Percentiles rank a stretch among this genome's conserved stretches.
phyloP scores from a whole-genome alignment of 1,140 invertebrate genomes.

The Drosophila carrolli region DNA sequence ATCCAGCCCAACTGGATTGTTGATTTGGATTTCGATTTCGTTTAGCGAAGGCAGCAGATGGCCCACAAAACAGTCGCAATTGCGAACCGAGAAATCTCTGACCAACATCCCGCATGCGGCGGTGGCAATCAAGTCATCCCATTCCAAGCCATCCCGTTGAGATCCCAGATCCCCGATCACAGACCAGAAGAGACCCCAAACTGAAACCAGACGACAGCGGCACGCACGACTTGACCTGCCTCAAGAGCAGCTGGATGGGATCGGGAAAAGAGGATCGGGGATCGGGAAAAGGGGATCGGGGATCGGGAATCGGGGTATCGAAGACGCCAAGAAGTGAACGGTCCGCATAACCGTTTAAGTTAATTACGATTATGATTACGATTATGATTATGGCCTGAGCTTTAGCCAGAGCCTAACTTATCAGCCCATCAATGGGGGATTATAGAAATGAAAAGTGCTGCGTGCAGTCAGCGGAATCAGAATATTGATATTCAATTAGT shows the following conservation, averaged over 20 bases:
- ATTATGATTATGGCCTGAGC: constrained; percentile 23
- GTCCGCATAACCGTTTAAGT: constrained; percentile 59
- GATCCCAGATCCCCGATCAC: constrained; percentile 25
- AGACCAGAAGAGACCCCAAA: constrained; percentile 20
- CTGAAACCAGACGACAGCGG: constrained; percentile 36
- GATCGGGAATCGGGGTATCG: not conserved
- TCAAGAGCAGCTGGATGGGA: constrained; percentile 37
- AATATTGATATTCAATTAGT: constrained; percentile 77
- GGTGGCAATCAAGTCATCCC: constrained; percentile 33
- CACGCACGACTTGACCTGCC: constrained; percentile 68
- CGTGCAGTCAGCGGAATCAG: constrained; percentile 57
- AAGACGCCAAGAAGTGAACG: constrained; percentile 47
- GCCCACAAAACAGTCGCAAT: constrained; percentile 23
- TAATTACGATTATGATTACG: constrained; percentile 68
- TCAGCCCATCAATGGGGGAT: constrained; percentile 48
- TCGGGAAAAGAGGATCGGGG: not conserved
- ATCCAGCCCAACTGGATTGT: constrained; percentile 22
- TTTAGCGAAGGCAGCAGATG: constrained; percentile 16
- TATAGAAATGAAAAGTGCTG: constrained; percentile 61
- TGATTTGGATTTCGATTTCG: constrained; percentile 16
- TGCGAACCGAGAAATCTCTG: constrained; percentile 29
- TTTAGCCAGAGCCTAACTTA: constrained; percentile 32
- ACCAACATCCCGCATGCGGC: constrained; percentile 40
- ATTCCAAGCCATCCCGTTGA: not conserved
- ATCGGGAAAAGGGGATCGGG: not conserved